A percentile compares a stretch with the other conserved stretches of the same genome.
Conservation (phyloP, 2,888 invertebrate species). For the Eutolmus rufibarbis region DNA sequence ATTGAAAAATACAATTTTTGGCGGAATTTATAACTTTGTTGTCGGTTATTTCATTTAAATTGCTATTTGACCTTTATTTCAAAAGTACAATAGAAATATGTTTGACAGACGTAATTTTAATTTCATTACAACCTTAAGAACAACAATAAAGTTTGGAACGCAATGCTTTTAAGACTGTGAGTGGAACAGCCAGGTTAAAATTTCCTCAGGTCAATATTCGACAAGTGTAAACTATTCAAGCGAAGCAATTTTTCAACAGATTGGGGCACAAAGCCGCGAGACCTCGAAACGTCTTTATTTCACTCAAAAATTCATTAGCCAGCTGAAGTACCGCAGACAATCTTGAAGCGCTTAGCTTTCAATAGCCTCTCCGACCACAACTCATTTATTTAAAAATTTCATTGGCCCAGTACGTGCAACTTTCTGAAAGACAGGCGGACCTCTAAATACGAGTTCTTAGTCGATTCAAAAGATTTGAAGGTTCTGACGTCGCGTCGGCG, state of each 20-base stretch:
- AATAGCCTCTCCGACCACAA: slow-evolving; percentile 9
- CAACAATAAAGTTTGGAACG: neutral
- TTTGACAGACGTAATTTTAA: neutral
- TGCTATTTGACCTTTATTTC: neutral
- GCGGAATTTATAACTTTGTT: neutral
- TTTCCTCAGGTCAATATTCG: neutral
- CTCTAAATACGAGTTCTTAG: neutral
- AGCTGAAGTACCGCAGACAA: neutral
- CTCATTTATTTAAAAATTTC: neutral
- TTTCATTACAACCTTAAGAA: neutral
- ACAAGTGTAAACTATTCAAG: neutral
- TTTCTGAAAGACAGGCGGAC: neutral
- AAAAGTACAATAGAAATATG: neutral
- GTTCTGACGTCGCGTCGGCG: neutral
- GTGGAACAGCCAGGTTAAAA: neutral
- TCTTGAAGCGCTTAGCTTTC: neutral
- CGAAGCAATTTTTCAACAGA: slow-evolving; percentile 9
- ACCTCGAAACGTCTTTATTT: slow-evolving; percentile 17
- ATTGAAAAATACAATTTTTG: neutral
- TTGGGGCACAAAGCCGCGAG: neutral
- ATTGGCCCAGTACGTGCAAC: neutral
- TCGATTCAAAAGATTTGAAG: neutral
- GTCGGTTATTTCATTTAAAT: neutral
- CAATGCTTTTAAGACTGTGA: neutral
- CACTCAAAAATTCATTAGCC: slow-evolving; percentile 25